Base-by-base conservation (phyloP, 2,797 vertebrate genomes). In the Parauchenoglanis punctatus region DNA sequence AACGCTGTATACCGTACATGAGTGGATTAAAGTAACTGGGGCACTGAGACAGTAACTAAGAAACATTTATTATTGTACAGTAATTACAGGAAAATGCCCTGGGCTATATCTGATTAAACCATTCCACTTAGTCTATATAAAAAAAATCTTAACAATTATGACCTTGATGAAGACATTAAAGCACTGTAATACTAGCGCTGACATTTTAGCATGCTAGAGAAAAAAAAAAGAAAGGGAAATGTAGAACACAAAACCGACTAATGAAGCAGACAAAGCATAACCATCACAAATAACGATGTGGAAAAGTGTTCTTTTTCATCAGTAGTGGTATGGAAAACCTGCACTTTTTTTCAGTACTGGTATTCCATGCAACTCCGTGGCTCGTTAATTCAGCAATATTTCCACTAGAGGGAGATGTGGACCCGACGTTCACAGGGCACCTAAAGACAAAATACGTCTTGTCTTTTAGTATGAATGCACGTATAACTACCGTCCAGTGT, bases 371-470 rank as follows among this genome's bases (percentile, higher is more conserved):
- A n/a, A 3, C 58, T 81, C 58, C 12, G 46, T 46, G 8, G 11
- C 18, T 46, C 6, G 4, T 63, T 81, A 44, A 46, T 46, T n/a
- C 31, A 46, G 12, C n/a, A n/a, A 17, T 10, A 65, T 63, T 61
- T 72, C 87, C 87, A 85, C 75, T 85, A 88, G 87, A 65, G 83
- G 87, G 87, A 17, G 70, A n/a, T 81, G 67, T 85, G 54, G n/a
- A 11, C 40, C 83, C 6, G 25, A 52, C 3, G 20, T 52, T 75
- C 17, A 82, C 81, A 54, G 18, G 25, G n/a, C 8, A 20, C 18
- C 15, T 12, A 3, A 81, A 78, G 40, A 52, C 17, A 23, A 46
- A 76, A 56, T 28, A 75, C 40, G 40, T 40, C 40, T 40, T 13
- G 44, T 35, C 18, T 73, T 61, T n/a, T 35, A 23, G 40, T 49